These are phyloP conservation scores for Philereme transversata DNA, from an alignment of 2,888 invertebrate species.

Conservation along the genomic window DNA sequence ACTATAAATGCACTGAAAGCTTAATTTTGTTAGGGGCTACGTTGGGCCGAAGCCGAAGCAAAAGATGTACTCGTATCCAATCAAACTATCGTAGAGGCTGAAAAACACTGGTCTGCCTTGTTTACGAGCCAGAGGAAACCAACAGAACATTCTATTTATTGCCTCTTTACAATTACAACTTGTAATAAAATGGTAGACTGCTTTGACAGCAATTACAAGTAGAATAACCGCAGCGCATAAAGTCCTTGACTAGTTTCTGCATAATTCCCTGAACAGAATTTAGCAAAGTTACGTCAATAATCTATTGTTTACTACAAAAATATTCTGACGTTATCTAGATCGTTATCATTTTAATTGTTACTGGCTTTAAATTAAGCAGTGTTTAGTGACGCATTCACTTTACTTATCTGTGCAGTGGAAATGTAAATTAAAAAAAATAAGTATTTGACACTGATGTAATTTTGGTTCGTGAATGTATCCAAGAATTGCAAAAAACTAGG, in stretches of 20 bases:
- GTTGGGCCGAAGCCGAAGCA: no score
- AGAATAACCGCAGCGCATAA: conserved; percentile 21
- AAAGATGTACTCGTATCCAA: no score
- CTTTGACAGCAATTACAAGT: conserved; percentile 2
- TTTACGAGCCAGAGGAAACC: no score
- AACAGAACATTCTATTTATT: not conserved
- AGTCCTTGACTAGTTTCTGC: conserved; percentile 36
- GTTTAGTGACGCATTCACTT: not conserved
- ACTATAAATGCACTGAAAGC: no score
- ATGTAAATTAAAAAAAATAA: no score
- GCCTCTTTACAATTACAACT: not conserved
- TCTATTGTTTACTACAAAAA: conserved; percentile 15
- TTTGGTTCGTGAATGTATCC: no score
- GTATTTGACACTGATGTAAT: no score
- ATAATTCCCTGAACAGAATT: conserved; percentile 22
- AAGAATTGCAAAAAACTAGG: no score
- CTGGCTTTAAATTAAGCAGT: conserved; percentile 1
- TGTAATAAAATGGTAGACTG: conserved; percentile 10
- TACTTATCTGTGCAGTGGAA: no score
- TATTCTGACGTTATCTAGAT: conserved; percentile 15
- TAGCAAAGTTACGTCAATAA: conserved; percentile 25
- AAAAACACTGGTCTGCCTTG: no score
- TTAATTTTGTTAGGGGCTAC: no score
- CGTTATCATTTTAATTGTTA: conserved; percentile 9
- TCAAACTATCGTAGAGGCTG: no score